phyloP scores from a whole-genome alignment of 2,113 vertebrate species.

The Cyanoramphus novaezelandiae region DNA sequence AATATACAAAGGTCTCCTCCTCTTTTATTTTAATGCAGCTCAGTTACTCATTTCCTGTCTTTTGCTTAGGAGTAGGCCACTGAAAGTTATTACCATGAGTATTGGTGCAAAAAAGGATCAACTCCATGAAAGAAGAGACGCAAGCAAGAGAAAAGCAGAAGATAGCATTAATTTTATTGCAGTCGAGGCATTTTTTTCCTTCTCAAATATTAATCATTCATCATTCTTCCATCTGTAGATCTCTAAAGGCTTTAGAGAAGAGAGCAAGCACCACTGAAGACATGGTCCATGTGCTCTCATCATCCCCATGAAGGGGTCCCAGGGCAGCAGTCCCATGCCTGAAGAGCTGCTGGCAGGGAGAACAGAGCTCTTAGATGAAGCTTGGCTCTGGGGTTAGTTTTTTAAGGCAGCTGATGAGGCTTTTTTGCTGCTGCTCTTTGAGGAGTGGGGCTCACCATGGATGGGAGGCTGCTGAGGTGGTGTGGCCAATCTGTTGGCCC shows the following conservation, averaged over 20 bases:
- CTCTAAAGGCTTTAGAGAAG: neutral
- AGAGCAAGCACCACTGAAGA: rapidly evolving
- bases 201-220: neutral
- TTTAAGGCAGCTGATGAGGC: neutral
- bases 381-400: neutral
- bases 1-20: slow-evolving; percentile 34
- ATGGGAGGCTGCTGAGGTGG: neutral
- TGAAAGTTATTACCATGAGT: neutral
- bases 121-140: neutral
- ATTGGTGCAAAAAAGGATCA: neutral
- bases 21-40: neutral
- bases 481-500: rapidly evolving
- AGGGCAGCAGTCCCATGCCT: neutral
- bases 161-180: neutral
- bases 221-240: neutral
- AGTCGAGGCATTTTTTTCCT: neutral
- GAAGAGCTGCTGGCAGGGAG: neutral
- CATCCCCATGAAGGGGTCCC: neutral
- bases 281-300: neutral
- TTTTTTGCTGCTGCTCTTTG: neutral
- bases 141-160: neutral
- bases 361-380: neutral
- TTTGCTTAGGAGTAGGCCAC: neutral
- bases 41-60: neutral
- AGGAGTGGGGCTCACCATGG: neutral